phyloP scores from a whole-genome alignment of 1,140 invertebrate species.

The Riptortus pedestris region DNA sequence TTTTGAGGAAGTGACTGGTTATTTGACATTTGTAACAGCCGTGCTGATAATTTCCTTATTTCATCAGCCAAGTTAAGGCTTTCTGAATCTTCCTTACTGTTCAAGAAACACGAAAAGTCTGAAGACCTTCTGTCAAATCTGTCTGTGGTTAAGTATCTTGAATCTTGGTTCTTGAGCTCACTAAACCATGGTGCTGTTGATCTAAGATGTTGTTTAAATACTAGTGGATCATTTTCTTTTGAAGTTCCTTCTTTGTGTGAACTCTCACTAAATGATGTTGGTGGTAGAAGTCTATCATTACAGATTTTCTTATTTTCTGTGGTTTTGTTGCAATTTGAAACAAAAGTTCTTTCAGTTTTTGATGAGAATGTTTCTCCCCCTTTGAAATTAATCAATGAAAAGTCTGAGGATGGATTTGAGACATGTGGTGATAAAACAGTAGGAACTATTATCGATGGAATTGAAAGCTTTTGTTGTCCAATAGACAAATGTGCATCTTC shows the following conservation, averaged over 20 bases:
- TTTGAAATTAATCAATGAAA: too few species aligned
- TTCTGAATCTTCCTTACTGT: conserved; percentile 41
- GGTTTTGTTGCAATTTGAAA: too few species aligned
- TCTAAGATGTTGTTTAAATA: conserved; percentile 8
- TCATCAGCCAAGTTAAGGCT: conserved; percentile 62
- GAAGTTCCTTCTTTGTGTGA: neutral
- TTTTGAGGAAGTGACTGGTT: conserved; percentile 46
- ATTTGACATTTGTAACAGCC: conserved; percentile 54
- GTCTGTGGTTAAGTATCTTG: neutral
- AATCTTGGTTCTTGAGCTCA: conserved; percentile 3
- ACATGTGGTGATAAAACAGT: too few species aligned
- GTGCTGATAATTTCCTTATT: conserved; percentile 66
- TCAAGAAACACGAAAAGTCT: conserved; percentile 54
- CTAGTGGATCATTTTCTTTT: conserved; percentile 13
- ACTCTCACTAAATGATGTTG: neutral
- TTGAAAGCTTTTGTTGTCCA: too few species aligned
- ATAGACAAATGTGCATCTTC: too few species aligned
- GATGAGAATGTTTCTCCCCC: too few species aligned
- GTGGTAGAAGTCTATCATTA: neutral
- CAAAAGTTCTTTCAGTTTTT: too few species aligned
- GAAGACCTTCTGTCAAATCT: conserved; percentile 57
- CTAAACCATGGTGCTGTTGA: conserved; percentile 23
- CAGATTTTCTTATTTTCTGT: too few species aligned
- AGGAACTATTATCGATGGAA: too few species aligned
- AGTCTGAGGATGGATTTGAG: too few species aligned